Base-by-base conservation (phyloP, 2,113 vertebrate species). In the Lepus timidus region DNA sequence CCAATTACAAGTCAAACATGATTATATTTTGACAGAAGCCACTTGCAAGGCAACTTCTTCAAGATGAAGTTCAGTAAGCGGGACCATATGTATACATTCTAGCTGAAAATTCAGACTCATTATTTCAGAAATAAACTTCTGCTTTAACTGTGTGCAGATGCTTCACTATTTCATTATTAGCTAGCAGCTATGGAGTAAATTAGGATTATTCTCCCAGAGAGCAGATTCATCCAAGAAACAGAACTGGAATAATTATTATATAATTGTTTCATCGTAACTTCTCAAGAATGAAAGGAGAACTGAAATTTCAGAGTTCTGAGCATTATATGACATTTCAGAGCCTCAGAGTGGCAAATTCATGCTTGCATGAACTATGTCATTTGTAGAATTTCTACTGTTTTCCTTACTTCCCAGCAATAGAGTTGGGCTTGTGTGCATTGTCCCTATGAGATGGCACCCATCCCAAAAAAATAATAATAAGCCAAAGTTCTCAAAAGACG, bases 21-120 rank as follows among this genome's bases (percentile, higher is more conserved):
- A 64, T 96, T 96, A 91, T 84, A 70, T 23, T 79, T 93, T 70
- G 88, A 79, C 93, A 87, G 39, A 84, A 62, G 19, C 80, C 76
- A 95, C n/a, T 88, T 92, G 13, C 27, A 91, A 62, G 74, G 74
- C 44, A 68, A 33, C 85, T 95, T 88, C n/a, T 88, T 87, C 58
- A 67, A 27, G 27, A 82, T 65, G 73, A 73, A 87, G 81, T 82
- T 94, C 22, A 95, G 31, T 82, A 95, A 95, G 78, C 85, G 33
- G 49, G 25, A 86, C 88, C 52, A 81, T 55, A 61, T 29, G 52
- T 80, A 91, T 14, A 93, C 52, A 81, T 82, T 96, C 68, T 64
- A 92, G 39, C 33, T 61, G 73, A 96, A 95, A 94, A 84, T 74
- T 86, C n/a, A 81, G 27, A 83, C 16, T 79, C 52, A 78, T 62